These are phyloP conservation scores for Varecia variegata DNA, from an alignment of 2,797 vertebrate species.

Conservation along the genomic window DNA sequence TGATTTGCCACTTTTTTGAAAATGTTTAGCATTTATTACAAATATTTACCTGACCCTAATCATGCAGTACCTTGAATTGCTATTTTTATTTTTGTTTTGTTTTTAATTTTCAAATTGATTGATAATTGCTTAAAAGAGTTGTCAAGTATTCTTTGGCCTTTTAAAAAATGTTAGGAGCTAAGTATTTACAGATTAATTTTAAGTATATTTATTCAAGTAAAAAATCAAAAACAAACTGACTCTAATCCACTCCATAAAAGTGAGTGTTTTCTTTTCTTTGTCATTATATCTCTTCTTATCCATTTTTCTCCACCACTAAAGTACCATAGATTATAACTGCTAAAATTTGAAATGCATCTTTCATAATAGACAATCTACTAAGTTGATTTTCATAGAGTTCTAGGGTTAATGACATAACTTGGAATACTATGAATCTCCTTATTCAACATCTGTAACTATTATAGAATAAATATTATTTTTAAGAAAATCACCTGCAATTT, in stretches of 20 bases:
- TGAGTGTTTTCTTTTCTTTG: background rate
- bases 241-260: background rate
- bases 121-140: background rate
- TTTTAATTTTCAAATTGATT: background rate
- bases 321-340: background rate
- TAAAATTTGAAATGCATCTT: background rate
- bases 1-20: background rate
- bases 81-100: background rate
- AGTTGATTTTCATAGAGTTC: background rate
- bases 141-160: background rate
- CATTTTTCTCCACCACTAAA: background rate
- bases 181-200: background rate
- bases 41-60: background rate
- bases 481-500: background rate
- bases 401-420: background rate
- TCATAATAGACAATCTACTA: background rate
- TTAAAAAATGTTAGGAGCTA: background rate
- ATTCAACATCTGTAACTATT: background rate
- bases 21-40: background rate
- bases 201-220: background rate
- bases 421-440: background rate
- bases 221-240: background rate
- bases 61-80: background rate
- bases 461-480: background rate
- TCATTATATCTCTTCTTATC: background rate